Evolutionary conservation across 1,140 invertebrate species (phyloP).

Genomic region (Tribolium madens): DNA sequence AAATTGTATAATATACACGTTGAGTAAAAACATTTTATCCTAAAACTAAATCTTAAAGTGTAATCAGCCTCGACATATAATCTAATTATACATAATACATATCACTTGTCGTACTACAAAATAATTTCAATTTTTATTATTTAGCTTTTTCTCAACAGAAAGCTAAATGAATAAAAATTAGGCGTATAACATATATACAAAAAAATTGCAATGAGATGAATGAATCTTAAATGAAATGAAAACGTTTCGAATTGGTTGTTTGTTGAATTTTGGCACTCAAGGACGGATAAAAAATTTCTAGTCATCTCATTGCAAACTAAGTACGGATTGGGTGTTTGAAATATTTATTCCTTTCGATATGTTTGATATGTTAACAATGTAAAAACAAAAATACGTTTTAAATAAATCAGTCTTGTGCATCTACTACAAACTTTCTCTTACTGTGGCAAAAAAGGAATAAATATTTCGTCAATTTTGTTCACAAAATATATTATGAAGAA

Average conservation of each 20-base stretch:
- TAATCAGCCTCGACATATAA: slow-evolving; percentile 56
- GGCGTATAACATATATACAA: slow-evolving; percentile 2
- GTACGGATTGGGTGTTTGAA: slow-evolving; percentile 1
- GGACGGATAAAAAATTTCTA: slow-evolving; percentile 45
- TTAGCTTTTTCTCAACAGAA: background rate
- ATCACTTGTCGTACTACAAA: slow-evolving; percentile 46
- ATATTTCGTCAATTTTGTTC: slow-evolving; percentile 36
- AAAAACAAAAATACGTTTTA: slow-evolving; percentile 30
- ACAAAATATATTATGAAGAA: slow-evolving; percentile 44
- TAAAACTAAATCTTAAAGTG: slow-evolving; percentile 45
- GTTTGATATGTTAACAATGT: slow-evolving; percentile 44
- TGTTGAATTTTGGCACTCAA: slow-evolving; percentile 40
- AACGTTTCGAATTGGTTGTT: background rate
- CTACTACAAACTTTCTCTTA: background rate
- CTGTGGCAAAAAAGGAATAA: slow-evolving; percentile 33
- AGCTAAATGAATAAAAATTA: slow-evolving; percentile 22
- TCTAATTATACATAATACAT: slow-evolving; percentile 44
- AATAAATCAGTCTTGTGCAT: slow-evolving; percentile 38
- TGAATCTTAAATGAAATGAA: slow-evolving; percentile 8
- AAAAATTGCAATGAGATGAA: slow-evolving; percentile 30
- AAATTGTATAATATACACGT: slow-evolving; percentile 41
- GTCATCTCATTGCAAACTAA: slow-evolving; percentile 33
- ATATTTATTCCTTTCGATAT: slow-evolving; percentile 22
- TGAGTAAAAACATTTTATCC: slow-evolving; percentile 50
- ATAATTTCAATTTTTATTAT: slow-evolving; percentile 25